Conservation (phyloP, 2,797 vertebrate genomes). For the Dromococcyx pavoninus region DNA sequence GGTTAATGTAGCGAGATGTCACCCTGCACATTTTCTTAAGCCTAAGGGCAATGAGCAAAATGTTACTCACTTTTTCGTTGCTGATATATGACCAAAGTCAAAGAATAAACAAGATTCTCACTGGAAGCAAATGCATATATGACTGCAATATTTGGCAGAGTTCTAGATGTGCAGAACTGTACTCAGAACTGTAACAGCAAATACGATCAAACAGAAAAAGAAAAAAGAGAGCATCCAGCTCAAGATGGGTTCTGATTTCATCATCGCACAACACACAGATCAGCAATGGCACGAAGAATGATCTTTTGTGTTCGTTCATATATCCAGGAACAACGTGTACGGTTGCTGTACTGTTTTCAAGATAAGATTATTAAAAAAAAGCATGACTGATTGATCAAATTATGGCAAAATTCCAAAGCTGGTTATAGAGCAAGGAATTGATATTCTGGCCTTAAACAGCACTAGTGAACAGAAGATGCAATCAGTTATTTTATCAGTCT, state of each 20-base stretch:
- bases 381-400: neutral
- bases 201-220: neutral
- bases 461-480: neutral
- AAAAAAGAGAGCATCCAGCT: neutral
- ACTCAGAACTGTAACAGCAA: neutral
- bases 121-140: neutral
- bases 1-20: neutral
- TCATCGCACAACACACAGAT: neutral
- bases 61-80: neutral
- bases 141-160: neutral
- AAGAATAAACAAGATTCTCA: neutral
- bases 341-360: neutral
- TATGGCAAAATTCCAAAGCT: neutral
- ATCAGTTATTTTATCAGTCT: constrained; percentile 23
- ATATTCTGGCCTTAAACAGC: constrained; percentile 4
- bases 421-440: neutral
- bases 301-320: neutral
- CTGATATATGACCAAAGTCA: neutral
- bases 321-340: neutral
- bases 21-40: neutral
- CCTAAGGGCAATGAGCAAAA: neutral
- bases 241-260: neutral
- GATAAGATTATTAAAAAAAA: neutral
- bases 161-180: neutral
- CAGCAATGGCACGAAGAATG: neutral